Percentiles rank a stretch among this genome's conserved stretches.
These are phyloP conservation scores for Amblyopsis rosae DNA, from an alignment of 2,113 vertebrate genomes.

Conservation along the genomic window DNA sequence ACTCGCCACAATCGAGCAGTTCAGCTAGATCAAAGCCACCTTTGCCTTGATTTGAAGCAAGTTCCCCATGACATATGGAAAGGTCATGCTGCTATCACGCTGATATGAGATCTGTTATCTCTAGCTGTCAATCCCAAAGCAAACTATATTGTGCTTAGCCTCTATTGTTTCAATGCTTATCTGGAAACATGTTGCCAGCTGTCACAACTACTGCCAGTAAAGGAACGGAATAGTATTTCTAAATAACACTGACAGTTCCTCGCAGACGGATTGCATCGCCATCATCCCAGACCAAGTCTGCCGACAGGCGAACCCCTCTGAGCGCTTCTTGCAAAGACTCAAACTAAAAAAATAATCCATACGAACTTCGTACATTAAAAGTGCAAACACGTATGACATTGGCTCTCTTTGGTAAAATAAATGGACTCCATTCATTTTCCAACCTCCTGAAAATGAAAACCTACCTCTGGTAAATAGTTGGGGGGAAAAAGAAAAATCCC, in stretches of 20 bases:
- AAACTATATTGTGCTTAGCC: constrained; percentile 13
- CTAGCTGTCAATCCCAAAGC: constrained; percentile 23
- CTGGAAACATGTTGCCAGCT: constrained; percentile 42
- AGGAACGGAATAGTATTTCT: constrained; percentile 48
- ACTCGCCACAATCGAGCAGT: too few relatives aligned
- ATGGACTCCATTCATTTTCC: background rate
- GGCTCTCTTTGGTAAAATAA: too few relatives aligned
- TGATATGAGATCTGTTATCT: constrained; percentile 39
- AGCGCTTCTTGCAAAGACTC: constrained; percentile 4
- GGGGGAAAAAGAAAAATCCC: background rate
- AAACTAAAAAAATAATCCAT: constrained; percentile 3
- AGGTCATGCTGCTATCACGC: constrained; percentile 49
- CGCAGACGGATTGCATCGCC: constrained; percentile 47
- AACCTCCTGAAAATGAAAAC: background rate
- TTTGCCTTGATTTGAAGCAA: constrained; percentile 42
- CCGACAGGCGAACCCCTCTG: background rate
- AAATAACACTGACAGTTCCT: constrained; percentile 35
- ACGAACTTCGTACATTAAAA: too few relatives aligned
- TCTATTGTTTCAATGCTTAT: constrained; percentile 48
- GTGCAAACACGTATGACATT: too few relatives aligned
- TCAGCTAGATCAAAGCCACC: constrained; percentile 1
- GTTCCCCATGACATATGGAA: constrained; percentile 39
- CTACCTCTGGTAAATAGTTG: background rate
- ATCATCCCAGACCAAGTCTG: constrained; percentile 24
- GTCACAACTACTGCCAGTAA: constrained; percentile 50